These are phyloP conservation scores for Knipowitschia caucasica DNA, from an alignment of 2,797 vertebrate genomes.

Conservation along the genomic window DNA sequence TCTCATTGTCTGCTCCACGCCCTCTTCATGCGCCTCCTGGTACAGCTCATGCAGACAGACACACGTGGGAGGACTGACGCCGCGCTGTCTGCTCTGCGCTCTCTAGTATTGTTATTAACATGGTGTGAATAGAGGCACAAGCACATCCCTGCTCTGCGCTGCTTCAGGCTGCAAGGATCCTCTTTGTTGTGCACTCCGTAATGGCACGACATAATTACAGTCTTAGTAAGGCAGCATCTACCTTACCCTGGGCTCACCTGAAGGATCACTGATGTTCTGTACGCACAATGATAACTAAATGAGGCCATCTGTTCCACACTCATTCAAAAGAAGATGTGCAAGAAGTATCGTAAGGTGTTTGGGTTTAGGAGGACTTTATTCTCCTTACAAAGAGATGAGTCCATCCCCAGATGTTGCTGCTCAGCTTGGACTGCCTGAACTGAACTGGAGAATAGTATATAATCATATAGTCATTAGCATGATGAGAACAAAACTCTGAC, in stretches of 20 bases:
- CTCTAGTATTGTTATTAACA: slow-evolving; percentile 76
- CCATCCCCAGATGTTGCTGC: too few species aligned
- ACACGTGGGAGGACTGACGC: slow-evolving; percentile 71
- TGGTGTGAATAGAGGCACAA: slow-evolving; percentile 69
- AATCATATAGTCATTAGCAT: too few species aligned
- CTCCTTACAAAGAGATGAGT: too few species aligned
- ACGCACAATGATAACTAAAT: not conserved
- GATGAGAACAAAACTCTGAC: too few species aligned
- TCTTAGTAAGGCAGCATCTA: slow-evolving; percentile 47
- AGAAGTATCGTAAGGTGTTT: too few species aligned
- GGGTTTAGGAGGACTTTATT: too few species aligned
- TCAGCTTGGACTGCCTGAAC: too few species aligned
- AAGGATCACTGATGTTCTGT: slow-evolving; percentile 14
- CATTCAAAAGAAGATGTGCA: not conserved
- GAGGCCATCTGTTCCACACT: not conserved
- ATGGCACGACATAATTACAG: slow-evolving; percentile 75
- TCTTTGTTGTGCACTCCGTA: slow-evolving; percentile 70
- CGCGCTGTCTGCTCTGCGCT: slow-evolving; percentile 67
- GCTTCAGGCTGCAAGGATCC: slow-evolving; percentile 68
- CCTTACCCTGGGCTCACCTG: slow-evolving; percentile 49
- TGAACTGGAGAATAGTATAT: too few species aligned
- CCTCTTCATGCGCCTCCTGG: slow-evolving; percentile 9
- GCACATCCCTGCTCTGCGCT: slow-evolving; percentile 61
- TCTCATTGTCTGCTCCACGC: slow-evolving; percentile 35
- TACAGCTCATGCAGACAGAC: slow-evolving; percentile 44